Evolutionary conservation across 1,140 invertebrate genomes (phyloP).

Genomic region (Epicauta chinensis): DNA sequence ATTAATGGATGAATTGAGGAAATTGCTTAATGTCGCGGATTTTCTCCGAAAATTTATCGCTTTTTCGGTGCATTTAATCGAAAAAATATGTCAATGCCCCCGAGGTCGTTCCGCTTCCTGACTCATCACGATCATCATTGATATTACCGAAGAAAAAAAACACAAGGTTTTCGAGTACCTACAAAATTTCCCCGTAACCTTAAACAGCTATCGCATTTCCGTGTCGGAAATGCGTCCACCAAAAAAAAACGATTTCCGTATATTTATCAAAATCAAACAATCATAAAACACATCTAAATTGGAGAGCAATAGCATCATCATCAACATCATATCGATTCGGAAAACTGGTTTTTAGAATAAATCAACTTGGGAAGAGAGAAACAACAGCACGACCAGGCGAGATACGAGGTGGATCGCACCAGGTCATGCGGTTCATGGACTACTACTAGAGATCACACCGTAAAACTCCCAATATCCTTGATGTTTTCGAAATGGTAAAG

Average conservation of each 20-base stretch:
- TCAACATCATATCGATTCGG: too few relatives aligned
- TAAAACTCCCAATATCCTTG: conserved; percentile 25
- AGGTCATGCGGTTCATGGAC: conserved; percentile 35
- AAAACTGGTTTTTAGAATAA: conserved; percentile 31
- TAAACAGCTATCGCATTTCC: conserved; percentile 11
- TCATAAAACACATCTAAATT: too few relatives aligned
- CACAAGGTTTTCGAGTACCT: neutral
- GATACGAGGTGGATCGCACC: conserved; percentile 28
- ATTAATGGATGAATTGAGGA: too few relatives aligned
- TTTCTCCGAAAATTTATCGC: too few relatives aligned
- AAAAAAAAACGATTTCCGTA: too few relatives aligned
- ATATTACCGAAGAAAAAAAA: conserved; percentile 9
- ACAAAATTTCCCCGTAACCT: conserved; percentile 6
- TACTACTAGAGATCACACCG: conserved; percentile 31
- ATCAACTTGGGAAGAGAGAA: conserved; percentile 27
- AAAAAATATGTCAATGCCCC: conserved; percentile 1
- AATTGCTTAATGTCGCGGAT: too few relatives aligned
- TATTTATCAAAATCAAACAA: too few relatives aligned
- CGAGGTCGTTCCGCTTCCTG: conserved; percentile 12
- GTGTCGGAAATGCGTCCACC: conserved; percentile 8
- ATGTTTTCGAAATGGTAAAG: too few relatives aligned
- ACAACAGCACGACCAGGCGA: conserved; percentile 29
- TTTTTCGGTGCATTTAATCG: neutral
- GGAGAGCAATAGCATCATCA: conserved; percentile 1
- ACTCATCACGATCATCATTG: neutral